Evolutionary conservation across 2,113 vertebrate genomes (phyloP), one percentile per base, ranked within the genome.

Genomic region (Gymnobelideus leadbeateri): DNA sequence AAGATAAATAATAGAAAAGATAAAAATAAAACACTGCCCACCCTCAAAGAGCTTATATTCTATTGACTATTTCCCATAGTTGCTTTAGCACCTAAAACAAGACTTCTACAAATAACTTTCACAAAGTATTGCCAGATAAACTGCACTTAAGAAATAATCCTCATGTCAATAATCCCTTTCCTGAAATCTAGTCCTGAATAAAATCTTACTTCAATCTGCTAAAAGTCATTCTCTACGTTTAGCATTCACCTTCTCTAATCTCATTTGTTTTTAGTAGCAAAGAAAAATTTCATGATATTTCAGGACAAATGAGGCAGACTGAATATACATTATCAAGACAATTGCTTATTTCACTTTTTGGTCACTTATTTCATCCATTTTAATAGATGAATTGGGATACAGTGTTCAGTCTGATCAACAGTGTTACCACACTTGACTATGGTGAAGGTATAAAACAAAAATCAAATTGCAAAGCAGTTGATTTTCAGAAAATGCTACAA

Each of bases 151-250:
- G 12, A 77, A n/a, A 77, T 77, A 37, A 77, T 77, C 61, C 61
- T 19, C 61, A 77, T n/a, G 61, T n/a, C 31, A 77, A 77, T 31
- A 37, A 68, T 68, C 31, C 28, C 12, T 16, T 12, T 37, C 31
- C 28, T 68, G 61, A 68, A 16, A 11, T 68, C 61, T 16, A 68
- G 61, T 68, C 31, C 91, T 49, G 61, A 95, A 26, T 3, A 54
- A 92, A 92, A 11, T 0, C 49, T 92, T 26, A 57, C 47, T 92
- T 92, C 19, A 61, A 16, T 47, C 92, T 84, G 46, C 37, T 51
- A 55, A 95, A 52, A 90, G 92, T 24, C 84, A n/a, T n/a, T 95
- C 95, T 93, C 84, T 94, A n/a, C 37, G 77, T 95, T 94, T 91
- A 94, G 46, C 26, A 46, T 54, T 31, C 31, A 68, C 3, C 11